Base-by-base conservation (phyloP, 2,888 invertebrate genomes). In the Strigamia crassipes region DNA sequence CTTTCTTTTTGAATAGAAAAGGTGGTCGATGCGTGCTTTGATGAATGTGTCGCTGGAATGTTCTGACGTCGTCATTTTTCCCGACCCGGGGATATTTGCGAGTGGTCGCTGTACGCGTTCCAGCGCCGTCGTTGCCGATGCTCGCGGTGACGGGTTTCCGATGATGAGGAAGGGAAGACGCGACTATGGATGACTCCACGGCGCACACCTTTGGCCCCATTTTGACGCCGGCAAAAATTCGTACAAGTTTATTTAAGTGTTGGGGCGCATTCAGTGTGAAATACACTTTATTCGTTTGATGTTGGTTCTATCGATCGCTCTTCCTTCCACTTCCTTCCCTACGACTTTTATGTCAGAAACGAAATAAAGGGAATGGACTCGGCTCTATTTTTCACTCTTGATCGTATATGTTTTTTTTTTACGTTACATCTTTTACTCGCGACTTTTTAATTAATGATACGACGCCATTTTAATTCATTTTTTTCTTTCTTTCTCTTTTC, bases 51-150 rank as follows among this genome's bases (percentile, higher is more conserved):
- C 73, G 73, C 73, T 73, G 73, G 73, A 73, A 73, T 73, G 27
- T 73, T 73, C 73, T 73, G 73, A 73, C 73, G 73, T 73, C 73
- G 73, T 73, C 73, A 73, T 73, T 73, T 73, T 73, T 73, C 73
- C 73, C 31, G 27, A 27, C 73, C 73, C 31, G 27, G 31, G 73
- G 73, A 73, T 73, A 73, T 73, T 73, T 73, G 73, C 73, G 73
- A 73, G 73, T 73, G 73, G 73, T 73, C 73, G 73, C 61, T 23
- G 9, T 15, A 27, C 13, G 27, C 12, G 31, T 23, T 73, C 23
- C 73, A 73, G 27, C 73, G 73, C 23, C n/a, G 73, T 73, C 31
- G 73, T 73, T 73, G 27, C 27, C 73, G 31, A 12, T 73, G 73
- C 61, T 66, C 61, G 61, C 23, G 73, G 27, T 27, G 31, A 27